Evolutionary conservation across 2,113 vertebrate genomes (phyloP), one percentile per base, ranked within the genome.

Genomic region (Propithecus coquereli): DNA sequence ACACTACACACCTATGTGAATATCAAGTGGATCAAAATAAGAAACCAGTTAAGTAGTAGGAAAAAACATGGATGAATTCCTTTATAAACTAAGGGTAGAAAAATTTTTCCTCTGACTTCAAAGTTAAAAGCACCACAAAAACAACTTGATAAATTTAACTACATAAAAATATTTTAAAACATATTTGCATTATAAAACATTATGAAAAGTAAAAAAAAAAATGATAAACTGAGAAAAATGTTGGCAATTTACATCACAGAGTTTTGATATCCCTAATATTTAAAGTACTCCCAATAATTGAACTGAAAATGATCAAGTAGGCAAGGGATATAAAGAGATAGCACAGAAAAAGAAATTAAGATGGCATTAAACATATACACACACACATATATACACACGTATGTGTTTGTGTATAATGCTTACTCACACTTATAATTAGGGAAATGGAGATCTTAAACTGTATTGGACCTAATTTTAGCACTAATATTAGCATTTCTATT

Each of bases 1-100:
- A 96, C 88, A 80, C 57, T 37, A 13, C 30, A 90, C 71, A 96
- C 92, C 94, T 96, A 85, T 95, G 71, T 92, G 81, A 95, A 92
- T 94, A 96, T 61, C 87, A 95, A 92, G 34, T 94, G 80, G 30
- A 40, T 92, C 47, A 82, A 65, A 96, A 92, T 80, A 74, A 93
- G 74, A 96, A 95, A 95, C 20, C 25, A 74, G 5, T 47, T 37
- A 90, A 50, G 20, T 30, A 66, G 65, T 40, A 83, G 43, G 59
- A 59, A 89, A 93, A 96, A 82, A 76, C 7, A 95, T 30, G 30
- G 81, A 87, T 34, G 7, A 57, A 76, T 85, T 94, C 30, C 47
- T 89, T 57, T 59, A 86, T 43, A 80, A 90, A 43, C 18, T 11
- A 76, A 16, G 6, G 27, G n/a, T 37, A 79, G 23, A 77, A 45